Evolutionary conservation across 2,888 invertebrate genomes (phyloP), one percentile per base, ranked within the genome.

Genomic region (Coelogynopora nodosa): DNA sequence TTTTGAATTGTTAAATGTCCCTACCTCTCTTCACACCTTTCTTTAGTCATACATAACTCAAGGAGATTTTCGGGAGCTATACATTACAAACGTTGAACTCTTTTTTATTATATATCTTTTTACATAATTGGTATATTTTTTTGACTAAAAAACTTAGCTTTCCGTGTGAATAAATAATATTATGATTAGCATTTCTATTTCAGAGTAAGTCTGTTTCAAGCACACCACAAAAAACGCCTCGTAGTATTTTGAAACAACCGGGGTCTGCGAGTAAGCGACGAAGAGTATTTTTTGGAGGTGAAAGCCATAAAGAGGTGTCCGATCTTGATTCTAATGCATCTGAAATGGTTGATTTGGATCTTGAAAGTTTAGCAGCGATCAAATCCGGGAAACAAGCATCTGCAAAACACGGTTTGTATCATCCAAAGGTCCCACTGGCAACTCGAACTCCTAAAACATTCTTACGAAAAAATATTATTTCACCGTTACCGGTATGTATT

Each of bases 341-440:
- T 67, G 86, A 86, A 81, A 80, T 26, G 27, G 30, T 86, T 30
- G 86, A 86, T 84, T 31, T 86, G 89, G 96, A 85, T 67, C 30
- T 85, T n/a, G 85, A 85, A 67, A 74, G 30, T 85, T 67, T 85
- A 18, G 74, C 74, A 5, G 5, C 74, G 18, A 26, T 26, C 23
- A 10, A 26, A 5, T 74, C 74, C 2, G 23, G 23, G 23, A 74
- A 74, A 26, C 2, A 13, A 26, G 5, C 27, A 5, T 5, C 5
- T 23, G 2, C 5, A 2, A 26, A 74, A 74, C 18, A 2, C 23
- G 74, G 23, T 23, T 13, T 23, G 2, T 74, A 13, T 74, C 74
- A 5, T 74, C 18, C 5, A 23, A 74, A 74, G 23, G 49, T 49
- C 18, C 74, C 74, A 74, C 2, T 74, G 74, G 10, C 74, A 23